These are phyloP conservation scores for Mythimna ferrago DNA, from an alignment of 2,888 invertebrate species.

Conservation along the genomic window DNA sequence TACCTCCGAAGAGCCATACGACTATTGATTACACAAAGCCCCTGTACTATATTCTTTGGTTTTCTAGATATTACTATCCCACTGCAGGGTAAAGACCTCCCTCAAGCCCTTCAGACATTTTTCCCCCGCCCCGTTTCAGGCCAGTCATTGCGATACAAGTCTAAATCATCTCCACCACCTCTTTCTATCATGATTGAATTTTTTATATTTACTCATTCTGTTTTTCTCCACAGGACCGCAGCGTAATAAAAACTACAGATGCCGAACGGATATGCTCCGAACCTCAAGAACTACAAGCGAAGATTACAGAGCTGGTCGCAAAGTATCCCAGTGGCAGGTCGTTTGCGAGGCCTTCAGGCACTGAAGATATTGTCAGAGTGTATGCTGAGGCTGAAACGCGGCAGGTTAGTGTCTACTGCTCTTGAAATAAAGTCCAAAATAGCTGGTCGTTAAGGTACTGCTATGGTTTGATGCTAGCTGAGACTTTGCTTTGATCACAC, in stretches of 20 bases:
- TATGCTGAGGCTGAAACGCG: conserved; percentile 98
- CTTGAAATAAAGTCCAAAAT: not conserved
- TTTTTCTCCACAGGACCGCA: conserved; percentile 92
- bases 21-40: too few relatives aligned
- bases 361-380: conserved; percentile 98
- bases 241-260: conserved; percentile 95
- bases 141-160: too few relatives aligned
- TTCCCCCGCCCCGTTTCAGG: too few relatives aligned
- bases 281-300: conserved; percentile 96
- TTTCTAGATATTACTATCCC: too few relatives aligned
- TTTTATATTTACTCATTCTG: not conserved
- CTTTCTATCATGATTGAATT: not conserved
- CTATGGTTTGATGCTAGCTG: too few relatives aligned
- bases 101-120: too few relatives aligned
- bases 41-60: too few relatives aligned
- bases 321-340: conserved; percentile 94
- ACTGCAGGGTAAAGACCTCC: too few relatives aligned
- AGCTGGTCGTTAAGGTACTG: not conserved
- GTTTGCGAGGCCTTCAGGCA: conserved; percentile 99
- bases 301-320: conserved; percentile 93
- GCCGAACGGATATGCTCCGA: conserved; percentile 95
- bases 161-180: too few relatives aligned
- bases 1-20: too few relatives aligned
- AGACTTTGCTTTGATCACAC: too few relatives aligned
- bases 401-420: conserved; percentile 80